Base-by-base conservation (phyloP, 2,113 vertebrate genomes). In the Rhinichthys klamathensis region DNA sequence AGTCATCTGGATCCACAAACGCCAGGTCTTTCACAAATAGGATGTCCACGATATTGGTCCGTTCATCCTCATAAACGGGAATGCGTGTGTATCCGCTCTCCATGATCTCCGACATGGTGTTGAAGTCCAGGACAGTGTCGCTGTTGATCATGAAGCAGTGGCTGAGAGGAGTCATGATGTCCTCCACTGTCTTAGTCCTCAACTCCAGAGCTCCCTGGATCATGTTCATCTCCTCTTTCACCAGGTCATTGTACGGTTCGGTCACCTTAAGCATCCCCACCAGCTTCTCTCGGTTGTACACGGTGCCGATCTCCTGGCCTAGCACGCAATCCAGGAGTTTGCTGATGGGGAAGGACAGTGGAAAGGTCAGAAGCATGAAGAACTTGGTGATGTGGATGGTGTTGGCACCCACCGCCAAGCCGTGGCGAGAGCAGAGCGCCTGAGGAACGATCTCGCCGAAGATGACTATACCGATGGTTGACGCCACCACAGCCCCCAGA, bases 51-150 rank as follows among this genome's bases (percentile, higher is more conserved):
- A 99, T 98, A 91, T 99, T 99, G 91, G 97, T 97, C 0, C 94
- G 92, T 87, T 99, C 97, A 0, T 94, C 95, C 87, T 99, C 97
- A 3, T 92, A 99, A 83, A 99, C 97, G 0, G 98, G 98, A 54
- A 99, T 99, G 80, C 98, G 94, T 0, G 98, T 99, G 90, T 97
- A 99, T 10, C 98, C 98, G 0, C 97, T 98, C 92, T 97, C 97
- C 98, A 99, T 99, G 87, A 99, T 98, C 93, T 98, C 97, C 0
- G 97, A 98, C 98, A 99, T 98, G 72, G 97, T 99, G 95, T 97
- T 98, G 89, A 99, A 99, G 92, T 99, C 97, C 90, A 99, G 85
- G 65, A 98, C 92, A 12, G 97, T 92, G 3, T 97, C 97, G 2
- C 91, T 97, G 90, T 93, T 93, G 89, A 99, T 97, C 98, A 99